Evolutionary conservation across 2,888 invertebrate species (phyloP).

Genomic region (Ditylenchus weischeri): DNA sequence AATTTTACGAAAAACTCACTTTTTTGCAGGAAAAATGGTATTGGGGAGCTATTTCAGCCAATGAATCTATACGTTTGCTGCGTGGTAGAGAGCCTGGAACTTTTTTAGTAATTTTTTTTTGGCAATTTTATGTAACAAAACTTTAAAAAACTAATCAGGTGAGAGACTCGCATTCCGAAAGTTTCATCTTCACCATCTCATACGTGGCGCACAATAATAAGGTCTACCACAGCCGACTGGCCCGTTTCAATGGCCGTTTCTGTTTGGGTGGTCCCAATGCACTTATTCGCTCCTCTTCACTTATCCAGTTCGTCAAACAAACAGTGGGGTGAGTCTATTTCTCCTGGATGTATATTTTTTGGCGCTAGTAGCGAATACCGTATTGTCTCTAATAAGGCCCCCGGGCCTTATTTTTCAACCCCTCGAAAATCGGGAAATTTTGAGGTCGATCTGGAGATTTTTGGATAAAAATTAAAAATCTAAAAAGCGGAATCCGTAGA

Average conservation of each 20-base stretch:
- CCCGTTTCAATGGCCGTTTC: constrained; percentile 32
- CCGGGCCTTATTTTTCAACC: too few species aligned
- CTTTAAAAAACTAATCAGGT: background rate
- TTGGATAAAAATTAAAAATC: too few species aligned
- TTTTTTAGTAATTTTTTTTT: constrained; percentile 35
- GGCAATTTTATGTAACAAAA: too few species aligned
- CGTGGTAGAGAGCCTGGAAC: constrained; percentile 38
- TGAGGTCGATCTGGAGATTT: too few species aligned
- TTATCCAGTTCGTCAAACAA: constrained; percentile 34
- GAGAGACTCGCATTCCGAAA: constrained; percentile 41
- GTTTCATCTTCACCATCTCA: constrained; percentile 35
- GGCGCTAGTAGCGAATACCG: too few species aligned
- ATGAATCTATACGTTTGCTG: constrained; percentile 68
- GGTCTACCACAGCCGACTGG: constrained; percentile 34
- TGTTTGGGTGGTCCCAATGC: constrained; percentile 38
- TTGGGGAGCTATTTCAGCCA: constrained; percentile 75
- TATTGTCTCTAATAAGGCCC: too few species aligned
- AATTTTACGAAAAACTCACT: background rate
- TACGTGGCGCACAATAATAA: constrained; percentile 28
- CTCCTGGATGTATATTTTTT: too few species aligned
- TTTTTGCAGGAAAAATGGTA: constrained; percentile 65
- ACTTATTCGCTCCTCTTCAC: constrained; percentile 29
- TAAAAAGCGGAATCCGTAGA: too few species aligned
- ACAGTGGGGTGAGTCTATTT: constrained; percentile 19
- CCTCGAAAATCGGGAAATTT: too few species aligned